Evolutionary conservation across 2,888 invertebrate species (phyloP), one percentile per base, ranked within the genome.

Genomic region (Drosophila stalkeri): DNA sequence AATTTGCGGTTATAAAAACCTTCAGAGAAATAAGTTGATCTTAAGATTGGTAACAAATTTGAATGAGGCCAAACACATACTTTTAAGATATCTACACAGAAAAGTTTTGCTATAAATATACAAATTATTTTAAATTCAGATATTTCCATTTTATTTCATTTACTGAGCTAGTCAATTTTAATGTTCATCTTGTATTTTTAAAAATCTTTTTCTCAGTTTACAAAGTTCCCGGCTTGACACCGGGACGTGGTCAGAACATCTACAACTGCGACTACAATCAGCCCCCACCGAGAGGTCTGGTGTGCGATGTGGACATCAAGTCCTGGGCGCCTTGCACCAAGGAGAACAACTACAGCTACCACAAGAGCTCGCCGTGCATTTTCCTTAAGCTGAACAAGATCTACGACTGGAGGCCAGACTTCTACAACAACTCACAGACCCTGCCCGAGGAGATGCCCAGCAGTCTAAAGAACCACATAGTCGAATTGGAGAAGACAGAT

Each of bases 371-470:
- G 23, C 99, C 99, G 0, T 99, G 99, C 93, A 95, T 99, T 76
- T 96, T 99, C 92, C 94, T 99, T 65, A 99, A 99, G 92, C 94
- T 99, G 46, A 99, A 99, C 94, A 98, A 97, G 95, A 98, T 98
- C 90, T 98, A 95, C 87, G 97, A 96, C 23, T 99, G 98, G 98
- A 94, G 94, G 77, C 98, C 99, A 0, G 94, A 96, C 39, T 97
- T 95, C 90, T 98, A 97, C 91, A 96, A 97, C 90, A 95, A 96
- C 76, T 95, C 96, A 0, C 93, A 94, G 11, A 92, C 94, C 64
- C 94, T 98, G 55, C 98, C 98, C 0, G 86, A 92, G 0, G 94
- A 95, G 2, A 97, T 98, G 97, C 97, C 98, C 0, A 83, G 93
- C 0, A 94, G 94, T 59, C 93, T 98, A 75, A 96, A 96, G 91